These are phyloP conservation scores for Poeciliopsis occidentalis DNA, from an alignment of 2,113 vertebrate genomes.

Conservation along the genomic window DNA sequence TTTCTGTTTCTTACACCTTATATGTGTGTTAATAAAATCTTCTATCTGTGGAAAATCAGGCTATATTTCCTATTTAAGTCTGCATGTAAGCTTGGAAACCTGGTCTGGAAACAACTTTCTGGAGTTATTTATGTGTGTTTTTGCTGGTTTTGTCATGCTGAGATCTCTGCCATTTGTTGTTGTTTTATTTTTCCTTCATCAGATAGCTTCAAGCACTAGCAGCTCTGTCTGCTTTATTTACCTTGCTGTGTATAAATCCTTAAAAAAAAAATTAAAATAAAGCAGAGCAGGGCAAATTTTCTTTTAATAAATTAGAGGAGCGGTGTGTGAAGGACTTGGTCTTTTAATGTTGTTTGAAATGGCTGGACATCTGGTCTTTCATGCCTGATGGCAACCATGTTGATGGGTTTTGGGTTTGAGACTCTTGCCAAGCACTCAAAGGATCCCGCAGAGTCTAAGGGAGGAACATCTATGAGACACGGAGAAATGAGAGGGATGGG, in stretches of 20 bases:
- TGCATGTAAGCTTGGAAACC: constrained; percentile 31
- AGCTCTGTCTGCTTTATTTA: constrained; percentile 51
- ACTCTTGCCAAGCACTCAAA: constrained; percentile 50
- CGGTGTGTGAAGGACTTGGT: constrained; percentile 22
- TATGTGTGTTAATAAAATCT: background rate
- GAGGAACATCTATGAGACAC: constrained; percentile 17
- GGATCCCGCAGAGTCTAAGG: constrained; percentile 27
- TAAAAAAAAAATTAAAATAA: constrained; percentile 25
- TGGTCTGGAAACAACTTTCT: constrained; percentile 45
- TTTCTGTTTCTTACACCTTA: background rate
- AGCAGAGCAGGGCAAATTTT: background rate
- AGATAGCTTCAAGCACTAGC: constrained; percentile 20
- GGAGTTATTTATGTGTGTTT: constrained; percentile 45
- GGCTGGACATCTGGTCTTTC: constrained; percentile 29
- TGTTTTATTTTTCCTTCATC: constrained; percentile 32
- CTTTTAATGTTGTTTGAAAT: constrained; percentile 32
- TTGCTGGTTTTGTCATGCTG: constrained; percentile 42
- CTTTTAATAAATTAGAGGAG: constrained; percentile 19
- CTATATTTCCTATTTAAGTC: constrained; percentile 18
- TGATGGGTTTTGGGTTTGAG: constrained; percentile 32
- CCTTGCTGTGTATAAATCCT: background rate
- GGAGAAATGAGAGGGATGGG: constrained; percentile 19
- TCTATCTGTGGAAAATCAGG: background rate
- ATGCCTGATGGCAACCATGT: constrained; percentile 42
- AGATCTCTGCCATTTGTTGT: constrained; percentile 44